A percentile compares a stretch with the other conserved stretches of the same genome.
Conservation (phyloP, 1,140 invertebrate species). For the Heliothis virescens region DNA sequence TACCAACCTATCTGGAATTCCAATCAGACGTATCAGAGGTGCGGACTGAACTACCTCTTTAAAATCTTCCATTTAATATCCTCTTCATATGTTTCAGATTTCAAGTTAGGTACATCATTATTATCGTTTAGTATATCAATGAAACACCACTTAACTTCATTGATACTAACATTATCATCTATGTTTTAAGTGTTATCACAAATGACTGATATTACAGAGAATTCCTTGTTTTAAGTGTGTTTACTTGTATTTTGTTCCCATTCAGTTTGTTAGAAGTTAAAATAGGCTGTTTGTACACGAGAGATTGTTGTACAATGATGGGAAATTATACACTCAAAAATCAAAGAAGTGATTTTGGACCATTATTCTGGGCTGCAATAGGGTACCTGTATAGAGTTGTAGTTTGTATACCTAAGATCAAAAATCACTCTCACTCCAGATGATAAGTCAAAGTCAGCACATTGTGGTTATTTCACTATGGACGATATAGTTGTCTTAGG, state of each 20-base stretch:
- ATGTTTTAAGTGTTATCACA: slow-evolving; percentile 28
- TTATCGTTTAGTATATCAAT: slow-evolving; percentile 15
- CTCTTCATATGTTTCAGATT: background rate
- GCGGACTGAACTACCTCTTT: background rate
- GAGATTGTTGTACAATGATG: background rate
- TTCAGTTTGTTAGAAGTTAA: background rate
- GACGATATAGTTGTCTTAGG: too few relatives aligned
- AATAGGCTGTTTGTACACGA: background rate
- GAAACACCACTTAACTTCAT: slow-evolving; percentile 34
- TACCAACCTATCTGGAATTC: background rate
- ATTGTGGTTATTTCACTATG: too few relatives aligned
- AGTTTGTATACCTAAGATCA: too few relatives aligned
- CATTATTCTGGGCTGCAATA: background rate
- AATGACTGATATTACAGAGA: slow-evolving; percentile 29
- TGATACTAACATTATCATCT: slow-evolving; percentile 23
- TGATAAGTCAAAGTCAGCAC: too few relatives aligned
- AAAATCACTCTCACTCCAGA: too few relatives aligned
- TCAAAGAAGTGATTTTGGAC: too few relatives aligned
- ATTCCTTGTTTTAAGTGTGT: slow-evolving; percentile 6
- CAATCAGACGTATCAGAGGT: background rate
- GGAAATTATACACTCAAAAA: too few relatives aligned
- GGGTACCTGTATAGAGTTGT: too few relatives aligned
- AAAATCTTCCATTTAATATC: background rate
- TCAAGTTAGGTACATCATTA: background rate
- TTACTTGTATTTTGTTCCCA: slow-evolving; percentile 3